phyloP scores from a whole-genome alignment of 2,888 invertebrate species.

The Scaeva pyrastri region DNA sequence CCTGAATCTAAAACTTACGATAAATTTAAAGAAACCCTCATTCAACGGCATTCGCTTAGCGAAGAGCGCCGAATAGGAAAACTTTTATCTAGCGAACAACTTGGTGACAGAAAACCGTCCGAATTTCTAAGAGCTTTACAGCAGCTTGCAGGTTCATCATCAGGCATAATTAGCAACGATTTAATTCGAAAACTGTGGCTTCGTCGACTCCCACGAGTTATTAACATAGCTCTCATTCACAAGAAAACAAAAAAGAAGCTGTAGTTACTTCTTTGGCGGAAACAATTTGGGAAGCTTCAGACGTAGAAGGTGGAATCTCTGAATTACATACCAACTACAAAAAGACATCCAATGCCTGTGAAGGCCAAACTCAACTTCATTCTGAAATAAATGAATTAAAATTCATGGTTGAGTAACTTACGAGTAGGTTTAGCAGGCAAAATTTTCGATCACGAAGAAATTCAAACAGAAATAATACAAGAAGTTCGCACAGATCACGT shows the following conservation, averaged over 20 bases:
- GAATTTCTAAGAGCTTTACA: constrained; percentile 19
- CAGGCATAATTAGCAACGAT: constrained; percentile 27
- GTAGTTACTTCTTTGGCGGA: constrained; percentile 27
- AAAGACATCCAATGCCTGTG: not conserved
- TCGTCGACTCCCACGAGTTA: constrained; percentile 20
- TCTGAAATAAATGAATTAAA: constrained; percentile 11
- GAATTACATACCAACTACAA: not conserved
- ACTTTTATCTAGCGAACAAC: constrained; percentile 32
- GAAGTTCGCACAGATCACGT: constrained; percentile 11
- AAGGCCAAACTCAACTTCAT: not conserved
- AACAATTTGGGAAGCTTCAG: constrained; percentile 35
- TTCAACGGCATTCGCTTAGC: constrained; percentile 16
- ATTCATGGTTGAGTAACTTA: constrained; percentile 12
- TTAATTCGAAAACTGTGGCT: constrained; percentile 29
- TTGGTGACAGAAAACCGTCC: constrained; percentile 39
- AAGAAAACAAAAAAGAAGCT: constrained; percentile 6
- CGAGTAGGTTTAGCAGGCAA: constrained; percentile 11
- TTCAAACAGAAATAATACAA: constrained; percentile 6
- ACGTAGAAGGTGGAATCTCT: constrained; percentile 8
- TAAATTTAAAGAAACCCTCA: constrained; percentile 8
- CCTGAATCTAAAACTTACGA: not conserved
- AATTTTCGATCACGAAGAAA: not conserved
- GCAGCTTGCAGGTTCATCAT: constrained; percentile 8
- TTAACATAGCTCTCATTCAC: constrained; percentile 44
- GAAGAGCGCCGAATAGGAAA: constrained; percentile 43